Evolutionary conservation across 2,888 invertebrate genomes (phyloP).

Genomic region (Clostera curtula): DNA sequence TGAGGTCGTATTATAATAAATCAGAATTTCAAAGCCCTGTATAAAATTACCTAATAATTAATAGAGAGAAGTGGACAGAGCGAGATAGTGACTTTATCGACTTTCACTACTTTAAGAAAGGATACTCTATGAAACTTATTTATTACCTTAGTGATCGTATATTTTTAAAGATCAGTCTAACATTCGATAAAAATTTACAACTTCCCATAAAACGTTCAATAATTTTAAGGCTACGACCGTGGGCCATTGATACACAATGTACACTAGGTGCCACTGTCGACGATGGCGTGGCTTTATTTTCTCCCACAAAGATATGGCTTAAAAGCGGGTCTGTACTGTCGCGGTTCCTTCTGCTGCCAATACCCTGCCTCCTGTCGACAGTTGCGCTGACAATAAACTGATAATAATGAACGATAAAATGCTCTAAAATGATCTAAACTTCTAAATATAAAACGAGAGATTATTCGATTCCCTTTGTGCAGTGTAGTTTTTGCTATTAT

Average conservation of each 20-base stretch:
- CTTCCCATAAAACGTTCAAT: slow-evolving; percentile 26
- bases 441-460: not conserved
- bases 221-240: slow-evolving; percentile 52
- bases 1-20: slow-evolving; percentile 27
- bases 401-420: slow-evolving; percentile 3
- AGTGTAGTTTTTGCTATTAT: too few species aligned
- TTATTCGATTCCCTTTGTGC: slow-evolving; percentile 11
- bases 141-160: slow-evolving; percentile 54
- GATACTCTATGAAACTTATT: slow-evolving; percentile 55
- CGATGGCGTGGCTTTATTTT: too few species aligned
- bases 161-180: slow-evolving; percentile 73
- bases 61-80: slow-evolving; percentile 61
- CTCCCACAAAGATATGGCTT: too few species aligned
- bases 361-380: too few species aligned
- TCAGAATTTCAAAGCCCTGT: slow-evolving; percentile 47
- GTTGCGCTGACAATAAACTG: not conserved
- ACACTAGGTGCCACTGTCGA: too few species aligned
- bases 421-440: not conserved
- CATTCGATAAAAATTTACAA: slow-evolving; percentile 70
- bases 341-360: too few species aligned
- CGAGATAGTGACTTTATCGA: slow-evolving; percentile 38
- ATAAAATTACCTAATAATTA: slow-evolving; percentile 46
- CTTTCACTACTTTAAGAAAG: slow-evolving; percentile 38
- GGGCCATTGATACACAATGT: slow-evolving; percentile 24
- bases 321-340: too few species aligned